phyloP scores from a whole-genome alignment of 2,113 vertebrate genomes.

The Halichoerus grypus region DNA sequence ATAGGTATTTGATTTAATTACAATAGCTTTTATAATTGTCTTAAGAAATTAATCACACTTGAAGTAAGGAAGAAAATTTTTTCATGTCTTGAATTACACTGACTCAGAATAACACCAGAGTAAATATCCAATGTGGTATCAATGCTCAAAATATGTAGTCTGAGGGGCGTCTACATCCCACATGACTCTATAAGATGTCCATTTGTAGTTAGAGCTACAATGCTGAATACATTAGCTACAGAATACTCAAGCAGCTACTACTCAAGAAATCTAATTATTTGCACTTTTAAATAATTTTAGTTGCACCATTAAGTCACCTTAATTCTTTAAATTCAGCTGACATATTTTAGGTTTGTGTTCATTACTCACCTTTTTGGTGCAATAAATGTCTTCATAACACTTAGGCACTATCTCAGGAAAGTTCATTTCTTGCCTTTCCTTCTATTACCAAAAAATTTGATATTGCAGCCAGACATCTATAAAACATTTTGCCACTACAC shows the following conservation, averaged over 20 bases:
- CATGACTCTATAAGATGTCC: neutral
- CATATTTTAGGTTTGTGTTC: neutral
- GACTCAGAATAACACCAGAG: conserved; percentile 34
- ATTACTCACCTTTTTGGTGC: neutral
- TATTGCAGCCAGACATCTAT: neutral
- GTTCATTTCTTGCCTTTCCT: conserved; percentile 20
- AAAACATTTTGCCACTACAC: conserved; percentile 11
- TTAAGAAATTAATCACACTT: conserved; percentile 76
- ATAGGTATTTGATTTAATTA: conserved; percentile 77
- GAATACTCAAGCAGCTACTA: neutral
- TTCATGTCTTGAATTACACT: conserved; percentile 17
- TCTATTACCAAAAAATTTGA: neutral
- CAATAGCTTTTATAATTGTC: conserved; percentile 73
- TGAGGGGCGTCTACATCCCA: neutral
- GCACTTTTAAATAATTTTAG: neutral
- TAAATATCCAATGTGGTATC: neutral
- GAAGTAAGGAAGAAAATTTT: conserved; percentile 35
- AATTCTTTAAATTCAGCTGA: neutral
- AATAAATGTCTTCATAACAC: conserved; percentile 1
- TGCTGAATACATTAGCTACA: neutral
- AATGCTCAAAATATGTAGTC: neutral
- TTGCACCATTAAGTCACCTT: fast-evolving
- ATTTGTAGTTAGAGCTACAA: neutral
- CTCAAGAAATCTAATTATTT: neutral
- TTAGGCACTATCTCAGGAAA: neutral